Base-by-base conservation (phyloP, 2,113 vertebrate species). In the Rhinolophus sinicus region DNA sequence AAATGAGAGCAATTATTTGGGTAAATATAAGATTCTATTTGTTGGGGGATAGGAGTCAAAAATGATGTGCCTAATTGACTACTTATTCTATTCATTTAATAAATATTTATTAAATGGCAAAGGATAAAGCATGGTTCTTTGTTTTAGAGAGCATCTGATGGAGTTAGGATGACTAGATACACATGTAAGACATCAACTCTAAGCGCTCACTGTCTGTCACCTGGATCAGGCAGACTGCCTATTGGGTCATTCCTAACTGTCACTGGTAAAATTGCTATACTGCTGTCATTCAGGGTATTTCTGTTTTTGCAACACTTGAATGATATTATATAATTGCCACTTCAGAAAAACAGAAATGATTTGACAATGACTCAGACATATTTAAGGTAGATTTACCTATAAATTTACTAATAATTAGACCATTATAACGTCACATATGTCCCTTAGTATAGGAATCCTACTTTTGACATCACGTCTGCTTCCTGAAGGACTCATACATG, bases 61-160 rank as follows among this genome's bases (percentile, higher is more conserved):
- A 95, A 70, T 75, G 16, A 47, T 28, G 62, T 35, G 8, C 11
- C 8, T 69, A 76, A 87, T 15, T 84, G 28, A 5, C 33, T 95
- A n/a, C 33, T 92, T 18, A 40, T 47, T 65, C 47, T 38, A 81
- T 50, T 97, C 58, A 90, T 93, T 93, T 90, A 75, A 87, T 16
- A 93, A 87, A 89, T 86, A 82, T 86, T 89, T 86, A 73, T 40
- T 56, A 85, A 90, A 22, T 85, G 24, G 65, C 50, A 35, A 88
- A 77, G 40, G 9, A 50, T 28, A 58, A 84, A 54, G 6, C 24
- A 44, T 19, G 4, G 2, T 14, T 60, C 44, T 44, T 88, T 35
- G 19, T 77, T 58, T 73, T 89, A 62, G 19, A 81, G 62, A 83
- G 26, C 30, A 40, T 52, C 38, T 33, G 22, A 75, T 18, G 2